A percentile compares a stretch with the other conserved stretches of the same genome.
These are phyloP conservation scores for Vombatus ursinus DNA, from an alignment of 2,113 vertebrate species.

Conservation along the genomic window DNA sequence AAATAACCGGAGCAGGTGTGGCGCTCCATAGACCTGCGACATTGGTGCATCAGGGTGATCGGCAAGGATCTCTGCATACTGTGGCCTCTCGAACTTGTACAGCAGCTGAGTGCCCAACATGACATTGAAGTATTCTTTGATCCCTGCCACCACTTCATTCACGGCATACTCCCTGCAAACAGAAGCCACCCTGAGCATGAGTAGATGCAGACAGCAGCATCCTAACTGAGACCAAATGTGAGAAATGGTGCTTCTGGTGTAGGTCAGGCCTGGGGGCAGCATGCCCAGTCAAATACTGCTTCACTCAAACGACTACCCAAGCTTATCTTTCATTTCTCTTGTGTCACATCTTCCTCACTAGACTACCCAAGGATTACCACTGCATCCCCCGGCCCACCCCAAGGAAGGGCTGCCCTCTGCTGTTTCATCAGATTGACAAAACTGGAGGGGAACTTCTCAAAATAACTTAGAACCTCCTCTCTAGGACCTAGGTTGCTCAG, in stretches of 20 bases:
- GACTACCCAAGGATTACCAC: not conserved
- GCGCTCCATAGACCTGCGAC: conserved; percentile 97
- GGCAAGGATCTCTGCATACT: conserved; percentile 96
- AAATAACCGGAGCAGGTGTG: conserved; percentile 95
- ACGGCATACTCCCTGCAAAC: conserved; percentile 94
- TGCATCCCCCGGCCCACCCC: too few relatives aligned
- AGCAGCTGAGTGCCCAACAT: conserved; percentile 98
- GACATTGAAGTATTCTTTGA: conserved; percentile 98
- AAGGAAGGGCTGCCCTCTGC: not conserved
- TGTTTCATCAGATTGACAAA: not conserved
- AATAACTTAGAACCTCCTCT: not conserved
- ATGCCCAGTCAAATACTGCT: not conserved
- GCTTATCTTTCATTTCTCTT: not conserved
- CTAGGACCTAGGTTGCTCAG: not conserved
- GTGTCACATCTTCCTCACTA: not conserved
- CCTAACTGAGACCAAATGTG: not conserved
- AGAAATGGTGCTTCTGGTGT: not conserved
- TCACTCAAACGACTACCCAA: not conserved
- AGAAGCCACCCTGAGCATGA: not conserved
- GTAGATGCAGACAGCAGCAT: not conserved
- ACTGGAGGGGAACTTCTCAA: not conserved
- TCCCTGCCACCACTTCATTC: conserved; percentile 97
- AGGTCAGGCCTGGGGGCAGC: not conserved
- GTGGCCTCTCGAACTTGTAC: conserved; percentile 98
- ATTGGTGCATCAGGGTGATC: conserved; percentile 96